Evolutionary conservation across 2,113 vertebrate genomes (phyloP).

Genomic region (Pollachius pollachius): DNA sequence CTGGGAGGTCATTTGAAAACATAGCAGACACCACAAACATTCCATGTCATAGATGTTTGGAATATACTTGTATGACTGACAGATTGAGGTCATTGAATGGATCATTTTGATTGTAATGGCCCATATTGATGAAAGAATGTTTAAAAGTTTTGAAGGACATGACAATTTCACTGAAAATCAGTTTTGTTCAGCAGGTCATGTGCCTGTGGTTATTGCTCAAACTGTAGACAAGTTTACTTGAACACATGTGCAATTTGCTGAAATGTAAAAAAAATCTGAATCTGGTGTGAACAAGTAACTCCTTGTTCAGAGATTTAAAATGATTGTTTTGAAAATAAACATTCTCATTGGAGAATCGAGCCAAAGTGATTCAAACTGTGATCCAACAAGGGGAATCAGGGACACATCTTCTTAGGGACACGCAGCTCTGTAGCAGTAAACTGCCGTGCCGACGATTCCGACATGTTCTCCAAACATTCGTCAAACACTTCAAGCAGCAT

Average conservation of each 20-base stretch:
- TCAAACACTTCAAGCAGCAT: too few species aligned
- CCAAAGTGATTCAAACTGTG: constrained; percentile 10
- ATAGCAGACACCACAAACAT: too few species aligned
- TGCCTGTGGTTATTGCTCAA: background rate
- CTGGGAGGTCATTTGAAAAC: background rate
- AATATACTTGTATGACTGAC: background rate
- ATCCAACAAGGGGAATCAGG: too few species aligned
- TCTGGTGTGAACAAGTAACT: constrained; percentile 14
- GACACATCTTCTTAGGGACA: too few species aligned
- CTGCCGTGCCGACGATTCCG: too few species aligned
- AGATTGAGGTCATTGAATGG: background rate
- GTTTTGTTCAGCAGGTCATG: background rate
- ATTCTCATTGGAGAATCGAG: constrained; percentile 15
- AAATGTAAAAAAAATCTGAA: background rate
- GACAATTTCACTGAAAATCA: constrained; percentile 3
- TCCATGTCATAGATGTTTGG: too few species aligned
- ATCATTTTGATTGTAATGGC: background rate
- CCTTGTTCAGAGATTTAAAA: constrained; percentile 12
- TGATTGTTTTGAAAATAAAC: constrained; percentile 5
- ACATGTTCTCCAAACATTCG: too few species aligned
- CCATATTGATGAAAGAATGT: background rate
- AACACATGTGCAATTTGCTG: constrained; percentile 7
- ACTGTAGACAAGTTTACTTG: background rate
- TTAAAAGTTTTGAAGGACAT: background rate
- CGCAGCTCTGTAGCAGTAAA: too few species aligned